Evolutionary conservation across 2,888 invertebrate species (phyloP).

Genomic region (Lasioglossum oenotherae): DNA sequence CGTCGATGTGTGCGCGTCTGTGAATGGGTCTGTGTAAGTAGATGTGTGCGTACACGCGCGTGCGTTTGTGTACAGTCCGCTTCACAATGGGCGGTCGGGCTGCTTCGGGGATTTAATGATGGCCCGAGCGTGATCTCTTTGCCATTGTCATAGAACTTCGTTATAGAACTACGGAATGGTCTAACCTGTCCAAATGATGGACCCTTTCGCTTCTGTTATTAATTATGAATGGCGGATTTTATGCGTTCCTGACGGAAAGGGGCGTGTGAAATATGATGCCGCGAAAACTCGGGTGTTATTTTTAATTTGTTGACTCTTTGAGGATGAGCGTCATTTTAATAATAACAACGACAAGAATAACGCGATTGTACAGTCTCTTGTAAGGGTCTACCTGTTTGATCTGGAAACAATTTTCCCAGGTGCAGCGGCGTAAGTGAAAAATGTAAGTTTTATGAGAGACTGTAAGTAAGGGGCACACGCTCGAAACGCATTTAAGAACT

Average conservation of each 20-base stretch:
- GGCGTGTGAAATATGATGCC: no score
- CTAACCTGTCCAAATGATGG: not conserved
- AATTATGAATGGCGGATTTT: not conserved
- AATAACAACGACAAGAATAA: no score
- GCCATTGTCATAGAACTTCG: not conserved
- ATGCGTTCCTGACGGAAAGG: no score
- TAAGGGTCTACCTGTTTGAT: not conserved
- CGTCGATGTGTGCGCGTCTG: not conserved
- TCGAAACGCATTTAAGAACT: not conserved
- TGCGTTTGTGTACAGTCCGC: slow-evolving; percentile 41
- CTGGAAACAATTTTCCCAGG: not conserved
- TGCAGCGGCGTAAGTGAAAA: not conserved
- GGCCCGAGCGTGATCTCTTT: not conserved
- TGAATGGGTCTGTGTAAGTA: not conserved
- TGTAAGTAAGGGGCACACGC: not conserved
- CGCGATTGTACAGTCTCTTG: not conserved
- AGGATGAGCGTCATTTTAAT: no score
- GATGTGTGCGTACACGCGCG: slow-evolving; percentile 25
- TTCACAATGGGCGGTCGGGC: slow-evolving; percentile 14
- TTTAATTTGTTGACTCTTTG: no score
- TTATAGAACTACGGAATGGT: not conserved
- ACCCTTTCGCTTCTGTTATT: not conserved
- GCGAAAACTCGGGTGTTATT: no score
- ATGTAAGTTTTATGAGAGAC: not conserved
- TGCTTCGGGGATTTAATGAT: not conserved